Percentiles rank a stretch among this genome's conserved stretches.
Conservation (phyloP, 2,113 vertebrate species). For the Aspidoscelis tigris region DNA sequence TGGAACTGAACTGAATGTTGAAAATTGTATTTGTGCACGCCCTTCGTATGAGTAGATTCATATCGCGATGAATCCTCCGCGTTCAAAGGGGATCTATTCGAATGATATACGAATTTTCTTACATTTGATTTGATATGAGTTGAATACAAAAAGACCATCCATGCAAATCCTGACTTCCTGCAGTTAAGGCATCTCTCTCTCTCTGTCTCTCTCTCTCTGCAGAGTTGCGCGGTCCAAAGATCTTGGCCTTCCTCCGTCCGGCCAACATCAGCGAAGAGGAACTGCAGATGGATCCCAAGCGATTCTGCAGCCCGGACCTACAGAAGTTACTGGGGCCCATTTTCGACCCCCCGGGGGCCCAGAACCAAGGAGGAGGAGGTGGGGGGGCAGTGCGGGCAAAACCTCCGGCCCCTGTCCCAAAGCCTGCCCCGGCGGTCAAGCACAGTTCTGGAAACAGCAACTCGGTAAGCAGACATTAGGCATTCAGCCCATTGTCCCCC, state of each 20-base stretch:
- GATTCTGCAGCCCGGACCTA: constrained; percentile 84
- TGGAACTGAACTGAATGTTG: too few species aligned
- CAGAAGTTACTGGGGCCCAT: constrained; percentile 82
- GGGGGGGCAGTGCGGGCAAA: constrained; percentile 25
- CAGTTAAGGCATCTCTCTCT: too few species aligned
- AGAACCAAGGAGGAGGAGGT: not conserved
- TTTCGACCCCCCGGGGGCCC: constrained; percentile 68
- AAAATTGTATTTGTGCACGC: too few species aligned
- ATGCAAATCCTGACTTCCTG: too few species aligned
- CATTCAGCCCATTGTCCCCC: too few species aligned
- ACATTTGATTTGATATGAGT: too few species aligned
- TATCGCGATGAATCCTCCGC: too few species aligned
- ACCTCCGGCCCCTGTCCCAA: constrained; percentile 1
- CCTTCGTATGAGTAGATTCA: too few species aligned
- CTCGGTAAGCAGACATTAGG: constrained; percentile 45
- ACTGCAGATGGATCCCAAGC: constrained; percentile 77
- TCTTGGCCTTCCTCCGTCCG: constrained; percentile 72
- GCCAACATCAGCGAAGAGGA: constrained; percentile 59
- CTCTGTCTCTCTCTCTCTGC: not conserved
- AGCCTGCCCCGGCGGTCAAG: constrained; percentile 27
- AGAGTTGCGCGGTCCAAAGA: constrained; percentile 38
- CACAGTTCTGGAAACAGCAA: constrained; percentile 38
- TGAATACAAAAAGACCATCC: too few species aligned
- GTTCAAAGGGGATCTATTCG: too few species aligned
- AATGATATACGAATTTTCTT: too few species aligned